Base-by-base conservation (phyloP, 2,888 invertebrate species). In the Digitonthophagus gazella region DNA sequence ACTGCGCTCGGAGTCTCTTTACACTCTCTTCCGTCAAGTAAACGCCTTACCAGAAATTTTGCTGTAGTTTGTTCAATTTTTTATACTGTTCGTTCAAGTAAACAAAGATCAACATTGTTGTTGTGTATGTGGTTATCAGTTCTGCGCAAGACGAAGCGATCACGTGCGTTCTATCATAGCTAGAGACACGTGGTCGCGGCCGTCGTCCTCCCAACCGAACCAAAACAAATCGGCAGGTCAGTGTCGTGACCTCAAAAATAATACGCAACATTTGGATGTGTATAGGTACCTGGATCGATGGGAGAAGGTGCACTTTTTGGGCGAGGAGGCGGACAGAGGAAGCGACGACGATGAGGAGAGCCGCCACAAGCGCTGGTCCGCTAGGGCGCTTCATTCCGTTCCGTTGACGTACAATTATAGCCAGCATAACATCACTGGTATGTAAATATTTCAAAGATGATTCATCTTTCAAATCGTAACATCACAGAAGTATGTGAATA, bases 241-340 rank as follows among this genome's bases (percentile, higher is more conserved):
- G 74, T 76, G 75, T 68, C 73, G 74, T 73, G 75, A 75, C 75
- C 74, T 72, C 72, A 69, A 61, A 68, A 65, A 58, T 72, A 61
- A 61, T 58, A 19, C 19, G 15, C n/a, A 61, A n/a, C 15, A n/a
- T 18, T 69, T 65, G 68, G 68, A 15, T 65, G 65, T 71, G 81
- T 82, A 20, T 81, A 88, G 88, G 78, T 88, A 89, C 83, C 84
- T 95, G 82, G 92, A 91, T 79, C 91, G 95, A 79, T 98, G 95
- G 86, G 97, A 98, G 83, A 90, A 94, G 79, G 90, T 95, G 8
- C 93, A 90, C 66, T 96, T 92, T 77, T 89, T 95, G 19, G 96
- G 96, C 2, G 92, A 97, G 79, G 97, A 97, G 80, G 92, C 91
- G 5, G 94, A 95, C 77, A 87, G 90, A 58, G 86, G 86, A 58